These are phyloP conservation scores for Synodontis membranacea DNA, from an alignment of 2,113 vertebrate genomes.

Conservation along the genomic window DNA sequence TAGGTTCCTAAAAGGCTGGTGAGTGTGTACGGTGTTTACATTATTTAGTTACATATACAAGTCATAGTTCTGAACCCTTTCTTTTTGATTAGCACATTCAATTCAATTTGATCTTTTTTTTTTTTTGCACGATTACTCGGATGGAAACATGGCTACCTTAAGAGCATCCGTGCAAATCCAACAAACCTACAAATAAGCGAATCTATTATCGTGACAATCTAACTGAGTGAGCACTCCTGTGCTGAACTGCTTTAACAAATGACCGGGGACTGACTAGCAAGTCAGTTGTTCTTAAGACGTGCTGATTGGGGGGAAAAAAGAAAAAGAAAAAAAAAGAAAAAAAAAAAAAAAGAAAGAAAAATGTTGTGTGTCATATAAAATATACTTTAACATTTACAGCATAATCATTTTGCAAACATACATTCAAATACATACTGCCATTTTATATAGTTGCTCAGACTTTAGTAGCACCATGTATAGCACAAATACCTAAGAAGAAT, in stretches of 20 bases:
- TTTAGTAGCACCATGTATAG: constrained; percentile 68
- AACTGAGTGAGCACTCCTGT: neutral
- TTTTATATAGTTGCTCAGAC: constrained; percentile 65
- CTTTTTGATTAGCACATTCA: neutral
- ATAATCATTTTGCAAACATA: constrained; percentile 64
- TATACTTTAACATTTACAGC: constrained; percentile 66
- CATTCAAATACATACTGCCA: constrained; percentile 72
- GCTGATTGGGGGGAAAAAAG: too few relatives aligned
- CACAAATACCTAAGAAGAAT: constrained; percentile 54
- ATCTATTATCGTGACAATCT: neutral
- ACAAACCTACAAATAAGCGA: neutral
- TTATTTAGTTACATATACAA: neutral
- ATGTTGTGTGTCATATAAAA: constrained; percentile 58
- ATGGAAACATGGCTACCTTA: neutral
- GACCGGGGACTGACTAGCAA: neutral
- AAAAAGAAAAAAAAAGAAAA: neutral
- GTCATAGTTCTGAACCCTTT: too few relatives aligned
- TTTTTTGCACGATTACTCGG: neutral
- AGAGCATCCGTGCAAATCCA: neutral
- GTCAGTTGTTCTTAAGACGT: neutral
- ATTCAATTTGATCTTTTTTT: neutral
- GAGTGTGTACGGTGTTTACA: neutral
- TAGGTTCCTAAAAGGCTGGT: neutral
- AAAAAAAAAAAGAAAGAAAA: neutral
- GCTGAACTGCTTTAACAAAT: neutral